Evolutionary conservation across 1,140 invertebrate genomes (phyloP), one percentile per base, ranked within the genome.

Genomic region (Lepidurus couesii): DNA sequence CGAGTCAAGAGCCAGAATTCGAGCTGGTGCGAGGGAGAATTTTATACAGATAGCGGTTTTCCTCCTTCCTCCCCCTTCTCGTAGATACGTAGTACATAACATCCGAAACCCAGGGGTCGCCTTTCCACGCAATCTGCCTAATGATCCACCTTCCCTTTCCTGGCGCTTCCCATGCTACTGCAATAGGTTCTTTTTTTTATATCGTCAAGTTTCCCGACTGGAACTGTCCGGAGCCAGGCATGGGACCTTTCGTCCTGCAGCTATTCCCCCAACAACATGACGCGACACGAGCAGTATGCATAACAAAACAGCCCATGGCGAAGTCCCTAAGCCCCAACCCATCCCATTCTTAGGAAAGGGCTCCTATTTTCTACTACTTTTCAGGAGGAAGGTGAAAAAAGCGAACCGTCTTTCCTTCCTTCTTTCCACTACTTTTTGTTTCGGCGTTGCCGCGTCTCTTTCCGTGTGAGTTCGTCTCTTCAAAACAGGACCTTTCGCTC

Each of bases 111-210:
- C 53, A 65, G 7, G 13, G 53, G 53, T 65, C 7, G 53, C 16
- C 21, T 65, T 65, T 16, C 21, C 45, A 65, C 78, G 45, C 45
- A 76, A 74, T 73, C 81, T 77, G 75, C 79, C 74, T 74, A 80
- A 77, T 75, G 77, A 74, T 73, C 81, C 78, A 78, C 42, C 73
- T 44, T 26, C 44, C 42, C 75, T 73, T 80, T 80, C 44, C 44
- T 76, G 73, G 24, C 78, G 13, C 76, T 78, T 77, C 78, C 53
- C 78, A n/a, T 45, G 43, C 44, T 77, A 45, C 76, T 53, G 21
- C 47, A 21, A 42, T 1, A 44, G 8, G 5, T 1, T n/a, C 16
- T 45, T 45, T 77, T 65, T 9, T 53, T 78, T 65, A 13, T 21
- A 7, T 16, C 45, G 1, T 65, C 21, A n/a, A n/a, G 16, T 21